These are phyloP conservation scores for Mormyrus lacerda DNA, from an alignment of 2,113 vertebrate genomes.

Conservation along the genomic window DNA sequence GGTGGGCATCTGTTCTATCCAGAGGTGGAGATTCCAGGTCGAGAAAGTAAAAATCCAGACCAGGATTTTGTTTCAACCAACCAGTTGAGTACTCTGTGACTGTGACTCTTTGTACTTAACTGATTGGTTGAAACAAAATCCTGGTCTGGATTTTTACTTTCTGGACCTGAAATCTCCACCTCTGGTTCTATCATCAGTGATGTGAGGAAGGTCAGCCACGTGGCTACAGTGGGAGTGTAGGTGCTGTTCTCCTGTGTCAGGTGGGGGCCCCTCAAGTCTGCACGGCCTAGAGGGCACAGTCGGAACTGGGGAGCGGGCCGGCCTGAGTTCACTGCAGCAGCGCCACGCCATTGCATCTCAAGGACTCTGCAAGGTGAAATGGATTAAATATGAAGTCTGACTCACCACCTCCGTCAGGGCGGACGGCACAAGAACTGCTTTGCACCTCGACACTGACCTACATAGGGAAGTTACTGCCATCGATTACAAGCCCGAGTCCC, in stretches of 20 bases:
- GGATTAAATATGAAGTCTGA: constrained; percentile 23
- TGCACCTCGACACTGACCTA: constrained; percentile 23
- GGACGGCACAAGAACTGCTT: background rate
- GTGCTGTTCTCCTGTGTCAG: background rate
- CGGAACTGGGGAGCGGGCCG: background rate
- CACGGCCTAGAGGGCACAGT: background rate
- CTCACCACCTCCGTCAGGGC: constrained; percentile 1
- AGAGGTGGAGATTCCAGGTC: no score
- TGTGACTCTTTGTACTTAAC: no score
- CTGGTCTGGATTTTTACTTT: no score
- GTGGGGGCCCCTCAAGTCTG: background rate
- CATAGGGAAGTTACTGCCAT: constrained; percentile 26
- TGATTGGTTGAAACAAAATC: no score
- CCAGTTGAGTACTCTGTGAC: no score
- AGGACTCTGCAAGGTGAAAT: constrained; percentile 22
- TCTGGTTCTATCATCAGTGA: background rate
- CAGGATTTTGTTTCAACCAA: no score
- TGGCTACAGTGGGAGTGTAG: background rate
- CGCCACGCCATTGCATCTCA: background rate
- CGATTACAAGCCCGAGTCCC: constrained; percentile 36
- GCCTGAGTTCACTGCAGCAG: background rate
- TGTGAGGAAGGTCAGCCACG: background rate
- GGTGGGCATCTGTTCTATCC: background rate
- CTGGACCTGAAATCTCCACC: no score
- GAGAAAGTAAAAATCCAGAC: no score